Evolutionary conservation across 1,140 invertebrate species (phyloP).

Genomic region (Popillia japonica): DNA sequence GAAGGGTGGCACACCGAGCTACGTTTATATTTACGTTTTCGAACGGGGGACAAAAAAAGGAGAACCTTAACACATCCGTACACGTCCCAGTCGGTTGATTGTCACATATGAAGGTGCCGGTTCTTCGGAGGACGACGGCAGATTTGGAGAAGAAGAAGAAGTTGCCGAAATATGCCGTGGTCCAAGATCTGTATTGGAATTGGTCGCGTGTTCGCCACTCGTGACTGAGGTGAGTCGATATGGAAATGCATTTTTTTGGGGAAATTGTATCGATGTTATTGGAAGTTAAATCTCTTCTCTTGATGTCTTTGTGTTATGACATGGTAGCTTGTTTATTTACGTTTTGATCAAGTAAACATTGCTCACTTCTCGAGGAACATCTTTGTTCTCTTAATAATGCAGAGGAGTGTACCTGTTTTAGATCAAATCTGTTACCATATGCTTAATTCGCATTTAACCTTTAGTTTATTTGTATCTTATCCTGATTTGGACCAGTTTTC

Average conservation of each 20-base stretch:
- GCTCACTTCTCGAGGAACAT: too few species aligned
- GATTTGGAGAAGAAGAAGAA: neutral
- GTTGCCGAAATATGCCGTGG: constrained; percentile 5
- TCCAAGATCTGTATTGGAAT: constrained; percentile 3
- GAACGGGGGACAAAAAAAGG: neutral
- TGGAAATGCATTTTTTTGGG: constrained; percentile 2
- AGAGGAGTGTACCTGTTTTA: too few species aligned
- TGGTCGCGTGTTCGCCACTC: constrained; percentile 24
- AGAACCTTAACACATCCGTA: constrained; percentile 10
- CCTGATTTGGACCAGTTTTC: too few species aligned
- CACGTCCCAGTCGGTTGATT: neutral
- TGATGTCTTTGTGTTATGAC: neutral
- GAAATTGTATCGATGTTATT: neutral
- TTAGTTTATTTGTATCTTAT: too few species aligned
- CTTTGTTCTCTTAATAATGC: too few species aligned
- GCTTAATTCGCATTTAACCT: too few species aligned
- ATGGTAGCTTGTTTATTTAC: neutral
- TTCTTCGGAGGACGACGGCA: neutral
- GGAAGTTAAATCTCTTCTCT: neutral
- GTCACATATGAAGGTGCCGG: neutral
- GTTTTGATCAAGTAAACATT: neutral
- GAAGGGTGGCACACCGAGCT: neutral
- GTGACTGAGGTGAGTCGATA: constrained; percentile 18
- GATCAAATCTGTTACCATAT: too few species aligned
- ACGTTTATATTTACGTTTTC: neutral